A percentile compares a stretch with the other conserved stretches of the same genome.
phyloP scores from a whole-genome alignment of 1,140 invertebrate genomes.

The Scylla paramamosain region DNA sequence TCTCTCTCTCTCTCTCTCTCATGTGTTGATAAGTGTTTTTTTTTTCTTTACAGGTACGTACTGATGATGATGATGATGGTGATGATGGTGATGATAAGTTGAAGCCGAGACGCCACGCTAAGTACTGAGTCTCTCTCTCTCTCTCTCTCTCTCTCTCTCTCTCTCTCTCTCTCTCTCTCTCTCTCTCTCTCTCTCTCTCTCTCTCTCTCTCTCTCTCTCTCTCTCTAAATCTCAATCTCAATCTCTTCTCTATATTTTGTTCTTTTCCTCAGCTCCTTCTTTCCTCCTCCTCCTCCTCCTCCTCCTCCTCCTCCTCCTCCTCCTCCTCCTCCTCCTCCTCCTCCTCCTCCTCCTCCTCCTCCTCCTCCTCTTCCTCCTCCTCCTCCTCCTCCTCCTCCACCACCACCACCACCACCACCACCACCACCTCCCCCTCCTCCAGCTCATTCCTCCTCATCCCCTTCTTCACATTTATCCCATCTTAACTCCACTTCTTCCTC shows the following conservation, averaged over 20 bases:
- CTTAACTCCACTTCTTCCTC: not conserved
- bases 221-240: not conserved
- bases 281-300: not conserved
- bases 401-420: not conserved
- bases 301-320: not conserved
- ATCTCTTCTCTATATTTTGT: not conserved
- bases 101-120: too few relatives aligned
- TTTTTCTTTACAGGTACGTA: too few relatives aligned
- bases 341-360: not conserved
- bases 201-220: slow-evolving; percentile 4
- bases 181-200: slow-evolving; percentile 18
- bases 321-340: not conserved
- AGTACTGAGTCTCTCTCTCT: too few relatives aligned
- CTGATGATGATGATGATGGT: too few relatives aligned
- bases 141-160: too few relatives aligned
- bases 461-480: not conserved
- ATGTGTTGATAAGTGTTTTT: too few relatives aligned
- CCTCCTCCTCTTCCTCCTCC: not conserved
- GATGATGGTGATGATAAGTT: too few relatives aligned
- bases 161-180: not conserved
- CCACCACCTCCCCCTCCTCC: not conserved
- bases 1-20: too few relatives aligned
- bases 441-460: not conserved
- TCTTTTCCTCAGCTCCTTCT: not conserved
- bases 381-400: not conserved